These are phyloP conservation scores for Diplosoma virens DNA, from an alignment of 23 tunicate species.

Conservation along the genomic window DNA sequence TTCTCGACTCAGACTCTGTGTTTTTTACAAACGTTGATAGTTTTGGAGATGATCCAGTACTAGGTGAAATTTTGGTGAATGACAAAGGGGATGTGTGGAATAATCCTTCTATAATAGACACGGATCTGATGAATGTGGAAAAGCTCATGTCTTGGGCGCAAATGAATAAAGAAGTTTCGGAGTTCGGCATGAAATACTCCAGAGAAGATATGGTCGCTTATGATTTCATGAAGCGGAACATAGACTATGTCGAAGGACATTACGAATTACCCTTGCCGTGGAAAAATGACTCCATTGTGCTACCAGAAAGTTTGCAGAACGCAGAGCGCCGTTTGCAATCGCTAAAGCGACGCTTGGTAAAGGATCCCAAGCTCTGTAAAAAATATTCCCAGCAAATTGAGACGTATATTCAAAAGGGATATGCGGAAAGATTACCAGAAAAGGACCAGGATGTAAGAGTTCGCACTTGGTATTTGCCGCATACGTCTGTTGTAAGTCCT, in stretches of 20 bases:
- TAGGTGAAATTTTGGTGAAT: background rate
- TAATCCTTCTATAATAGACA: background rate
- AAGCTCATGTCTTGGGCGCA: background rate
- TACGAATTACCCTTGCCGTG: background rate
- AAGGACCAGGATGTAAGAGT: background rate
- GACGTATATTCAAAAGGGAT: background rate
- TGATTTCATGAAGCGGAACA: background rate
- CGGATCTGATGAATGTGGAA: background rate
- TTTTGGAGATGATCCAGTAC: background rate
- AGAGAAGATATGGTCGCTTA: conserved; percentile 9
- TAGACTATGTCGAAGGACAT: conserved; percentile 1
- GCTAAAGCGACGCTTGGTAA: background rate
- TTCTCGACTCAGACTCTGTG: background rate
- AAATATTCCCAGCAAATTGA: conserved; percentile 6
- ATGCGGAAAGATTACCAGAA: conserved; percentile 6
- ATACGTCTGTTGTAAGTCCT: conserved; percentile 7
- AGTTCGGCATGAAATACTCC: conserved; percentile 9
- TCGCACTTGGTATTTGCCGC: background rate
- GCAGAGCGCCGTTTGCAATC: background rate
- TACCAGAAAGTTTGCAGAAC: conserved; percentile 14
- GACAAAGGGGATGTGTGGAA: conserved; percentile 13
- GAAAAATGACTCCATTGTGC: background rate
- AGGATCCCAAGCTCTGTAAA: background rate
- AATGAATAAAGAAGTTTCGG: background rate
- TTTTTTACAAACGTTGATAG: background rate